A percentile compares a stretch with the other conserved stretches of the same genome.
These are phyloP conservation scores for Ceraclea dissimilis DNA, from an alignment of 2,888 invertebrate species.

Conservation along the genomic window DNA sequence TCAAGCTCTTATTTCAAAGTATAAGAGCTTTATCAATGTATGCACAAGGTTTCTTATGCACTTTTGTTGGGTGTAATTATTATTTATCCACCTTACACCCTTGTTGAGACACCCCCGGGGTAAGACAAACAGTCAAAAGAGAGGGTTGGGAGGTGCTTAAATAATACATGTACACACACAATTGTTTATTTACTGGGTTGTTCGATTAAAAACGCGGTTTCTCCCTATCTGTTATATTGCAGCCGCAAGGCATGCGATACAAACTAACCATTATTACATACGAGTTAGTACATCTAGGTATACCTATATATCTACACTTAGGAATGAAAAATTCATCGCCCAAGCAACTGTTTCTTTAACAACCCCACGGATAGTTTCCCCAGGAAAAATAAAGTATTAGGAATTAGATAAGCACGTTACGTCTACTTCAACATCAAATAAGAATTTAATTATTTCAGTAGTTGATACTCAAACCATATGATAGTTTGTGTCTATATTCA, in stretches of 20 bases:
- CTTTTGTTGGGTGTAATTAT: no score
- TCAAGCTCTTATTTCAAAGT: no score
- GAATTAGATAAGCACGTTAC: neutral
- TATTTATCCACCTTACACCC: neutral
- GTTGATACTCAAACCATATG: no score
- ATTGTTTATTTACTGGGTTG: constrained; percentile 25
- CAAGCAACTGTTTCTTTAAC: constrained; percentile 3
- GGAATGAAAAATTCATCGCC: constrained; percentile 20
- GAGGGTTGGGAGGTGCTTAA: constrained; percentile 14
- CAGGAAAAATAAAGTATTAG: neutral
- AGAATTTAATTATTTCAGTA: neutral
- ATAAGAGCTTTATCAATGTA: no score
- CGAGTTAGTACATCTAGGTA: no score
- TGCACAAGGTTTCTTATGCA: no score
- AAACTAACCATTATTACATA: no score
- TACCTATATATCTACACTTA: neutral
- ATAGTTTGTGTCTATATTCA: no score
- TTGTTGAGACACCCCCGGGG: constrained; percentile 11
- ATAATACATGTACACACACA: constrained; percentile 24
- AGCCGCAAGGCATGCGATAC: constrained; percentile 15
- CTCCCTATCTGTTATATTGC: constrained; percentile 10
- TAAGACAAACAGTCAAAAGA: constrained; percentile 11
- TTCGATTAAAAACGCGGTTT: constrained; percentile 25
- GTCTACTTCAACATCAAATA: neutral
- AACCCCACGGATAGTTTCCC: constrained; percentile 1